A percentile compares a stretch with the other conserved stretches of the same genome.
These are phyloP conservation scores for Tonatia bakeri DNA, from an alignment of 2,113 vertebrate genomes.

Conservation along the genomic window DNA sequence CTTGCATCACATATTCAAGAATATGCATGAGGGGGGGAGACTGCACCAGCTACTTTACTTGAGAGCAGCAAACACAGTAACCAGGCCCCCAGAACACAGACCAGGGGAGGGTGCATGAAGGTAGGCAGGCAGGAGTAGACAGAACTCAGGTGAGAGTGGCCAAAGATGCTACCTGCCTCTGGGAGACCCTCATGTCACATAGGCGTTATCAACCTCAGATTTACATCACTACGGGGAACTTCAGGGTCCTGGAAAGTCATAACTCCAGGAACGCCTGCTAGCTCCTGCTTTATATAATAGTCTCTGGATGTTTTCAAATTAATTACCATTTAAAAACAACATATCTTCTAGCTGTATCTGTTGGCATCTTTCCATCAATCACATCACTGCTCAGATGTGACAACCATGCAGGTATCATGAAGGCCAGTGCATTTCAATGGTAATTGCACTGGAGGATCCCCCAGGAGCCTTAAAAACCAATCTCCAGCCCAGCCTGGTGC, in stretches of 20 bases:
- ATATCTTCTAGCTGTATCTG: background rate
- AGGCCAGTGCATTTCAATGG: background rate
- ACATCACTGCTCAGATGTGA: background rate
- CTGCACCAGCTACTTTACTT: background rate
- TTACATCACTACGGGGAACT: background rate
- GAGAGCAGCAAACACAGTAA: background rate
- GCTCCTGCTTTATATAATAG: background rate
- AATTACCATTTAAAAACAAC: background rate
- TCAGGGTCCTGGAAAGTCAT: background rate
- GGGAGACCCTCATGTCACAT: no score
- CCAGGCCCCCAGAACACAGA: background rate
- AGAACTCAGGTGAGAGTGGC: background rate
- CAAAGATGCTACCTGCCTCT: background rate
- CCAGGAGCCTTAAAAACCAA: background rate
- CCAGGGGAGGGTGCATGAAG: fast-evolving
- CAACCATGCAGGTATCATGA: background rate
- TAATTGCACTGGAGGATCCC: background rate
- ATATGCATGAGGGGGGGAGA: no score
- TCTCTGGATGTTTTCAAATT: slow-evolving; percentile 2
- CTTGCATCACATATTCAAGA: background rate
- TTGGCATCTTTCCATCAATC: background rate
- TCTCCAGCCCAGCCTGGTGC: background rate
- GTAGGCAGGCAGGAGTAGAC: background rate
- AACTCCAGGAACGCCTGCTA: background rate
- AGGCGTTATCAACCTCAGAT: background rate